These are phyloP conservation scores for Pandion haliaetus DNA, from an alignment of 2,113 vertebrate genomes.

Conservation along the genomic window DNA sequence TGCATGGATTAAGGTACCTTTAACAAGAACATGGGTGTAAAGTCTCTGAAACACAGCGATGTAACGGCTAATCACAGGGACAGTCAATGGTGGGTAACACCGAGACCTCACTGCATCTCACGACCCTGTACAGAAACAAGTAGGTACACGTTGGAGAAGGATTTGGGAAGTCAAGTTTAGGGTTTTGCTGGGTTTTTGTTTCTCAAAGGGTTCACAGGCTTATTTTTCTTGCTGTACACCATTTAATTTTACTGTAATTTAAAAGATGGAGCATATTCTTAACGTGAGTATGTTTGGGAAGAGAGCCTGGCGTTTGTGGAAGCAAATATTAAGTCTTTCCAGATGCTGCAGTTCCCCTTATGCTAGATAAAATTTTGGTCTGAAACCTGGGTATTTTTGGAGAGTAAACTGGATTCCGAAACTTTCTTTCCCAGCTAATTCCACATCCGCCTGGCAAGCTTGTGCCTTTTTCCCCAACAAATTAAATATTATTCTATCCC, in stretches of 20 bases:
- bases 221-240: neutral
- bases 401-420: neutral
- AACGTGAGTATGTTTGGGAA: too few relatives aligned
- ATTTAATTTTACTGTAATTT: neutral
- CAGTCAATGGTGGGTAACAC: accelerated
- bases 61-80: accelerated
- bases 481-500: neutral
- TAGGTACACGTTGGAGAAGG: neutral
- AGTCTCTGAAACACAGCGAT: too few relatives aligned
- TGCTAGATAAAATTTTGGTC: neutral
- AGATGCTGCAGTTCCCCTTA: neutral
- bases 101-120: accelerated
- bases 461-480: neutral
- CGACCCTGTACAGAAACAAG: neutral
- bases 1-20: neutral
- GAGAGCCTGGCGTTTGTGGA: neutral
- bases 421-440: neutral
- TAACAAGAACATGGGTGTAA: neutral
- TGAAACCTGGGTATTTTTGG: neutral
- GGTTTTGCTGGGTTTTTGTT: neutral
- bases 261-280: neutral
- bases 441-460: neutral
- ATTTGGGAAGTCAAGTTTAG: too few relatives aligned
- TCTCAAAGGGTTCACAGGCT: neutral
- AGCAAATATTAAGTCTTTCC: neutral